These are phyloP conservation scores for Doris montereyensis DNA, from an alignment of 2,888 invertebrate genomes.

Conservation along the genomic window DNA sequence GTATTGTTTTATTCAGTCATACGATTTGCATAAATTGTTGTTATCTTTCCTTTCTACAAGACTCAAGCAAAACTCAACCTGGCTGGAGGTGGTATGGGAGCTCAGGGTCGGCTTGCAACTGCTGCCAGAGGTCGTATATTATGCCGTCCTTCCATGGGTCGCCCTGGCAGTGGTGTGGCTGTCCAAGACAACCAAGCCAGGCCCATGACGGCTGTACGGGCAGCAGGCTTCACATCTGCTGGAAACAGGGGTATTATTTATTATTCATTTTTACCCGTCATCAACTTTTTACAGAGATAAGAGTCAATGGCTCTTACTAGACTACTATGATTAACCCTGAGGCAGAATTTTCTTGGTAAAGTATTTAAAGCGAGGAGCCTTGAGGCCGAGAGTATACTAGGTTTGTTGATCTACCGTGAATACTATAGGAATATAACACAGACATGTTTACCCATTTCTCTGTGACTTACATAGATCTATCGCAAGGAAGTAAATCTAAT, in stretches of 20 bases:
- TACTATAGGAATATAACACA: no score
- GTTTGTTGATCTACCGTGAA: no score
- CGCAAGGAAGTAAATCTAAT: no score
- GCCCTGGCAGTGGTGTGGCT: slow-evolving; percentile 64
- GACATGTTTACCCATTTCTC: no score
- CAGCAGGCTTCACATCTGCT: slow-evolving; percentile 93
- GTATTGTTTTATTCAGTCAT: no score
- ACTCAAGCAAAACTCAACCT: slow-evolving; percentile 39
- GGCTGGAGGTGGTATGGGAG: background rate
- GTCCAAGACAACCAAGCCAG: slow-evolving; percentile 74
- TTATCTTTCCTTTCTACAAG: no score
- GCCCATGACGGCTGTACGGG: slow-evolving; percentile 97
- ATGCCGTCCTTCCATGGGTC: slow-evolving; percentile 69
- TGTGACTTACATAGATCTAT: no score
- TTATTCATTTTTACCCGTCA: background rate
- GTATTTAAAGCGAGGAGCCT: no score
- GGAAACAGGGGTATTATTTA: slow-evolving; percentile 73
- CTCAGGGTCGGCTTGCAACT: slow-evolving; percentile 49
- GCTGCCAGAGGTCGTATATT: slow-evolving; percentile 56
- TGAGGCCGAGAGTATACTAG: no score
- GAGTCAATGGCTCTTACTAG: background rate
- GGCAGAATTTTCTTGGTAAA: background rate
- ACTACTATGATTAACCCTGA: background rate
- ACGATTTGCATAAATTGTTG: no score
- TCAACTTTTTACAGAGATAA: background rate